A percentile compares a stretch with the other conserved stretches of the same genome.
Evolutionary conservation across 1,140 invertebrate genomes (phyloP).

Genomic region (Drosophila ficusphila): DNA sequence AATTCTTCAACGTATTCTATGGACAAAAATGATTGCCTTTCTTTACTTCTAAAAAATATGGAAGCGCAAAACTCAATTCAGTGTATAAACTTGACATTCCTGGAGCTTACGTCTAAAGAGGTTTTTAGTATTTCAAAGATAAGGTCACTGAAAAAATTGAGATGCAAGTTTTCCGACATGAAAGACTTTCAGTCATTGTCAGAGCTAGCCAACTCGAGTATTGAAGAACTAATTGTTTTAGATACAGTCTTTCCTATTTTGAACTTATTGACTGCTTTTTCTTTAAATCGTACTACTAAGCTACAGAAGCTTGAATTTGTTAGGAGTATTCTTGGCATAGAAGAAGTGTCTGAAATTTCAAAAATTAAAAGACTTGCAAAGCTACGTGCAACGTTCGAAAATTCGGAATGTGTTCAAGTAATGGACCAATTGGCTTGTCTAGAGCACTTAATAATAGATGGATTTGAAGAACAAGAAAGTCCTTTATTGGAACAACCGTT

Average conservation of each 20-base stretch:
- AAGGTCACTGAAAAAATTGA: neutral
- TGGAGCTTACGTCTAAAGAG: neutral
- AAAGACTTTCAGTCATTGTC: neutral
- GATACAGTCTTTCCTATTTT: too few relatives aligned
- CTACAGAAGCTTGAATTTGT: neutral
- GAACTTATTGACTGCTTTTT: neutral
- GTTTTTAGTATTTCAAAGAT: neutral
- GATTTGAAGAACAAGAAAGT: too few relatives aligned
- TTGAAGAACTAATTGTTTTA: neutral
- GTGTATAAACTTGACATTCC: neutral
- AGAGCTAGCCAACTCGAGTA: neutral
- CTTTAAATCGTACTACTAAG: too few relatives aligned
- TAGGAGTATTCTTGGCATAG: neutral
- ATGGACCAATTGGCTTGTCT: neutral
- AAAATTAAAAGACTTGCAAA: neutral
- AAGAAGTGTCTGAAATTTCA: neutral
- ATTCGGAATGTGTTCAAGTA: neutral
- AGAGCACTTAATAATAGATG: neutral
- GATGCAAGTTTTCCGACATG: neutral
- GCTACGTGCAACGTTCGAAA: neutral
- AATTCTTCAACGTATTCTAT: too few relatives aligned
- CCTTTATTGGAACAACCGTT: neutral
- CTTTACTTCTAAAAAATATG: neutral
- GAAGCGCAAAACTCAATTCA: neutral
- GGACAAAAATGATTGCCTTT: neutral